Conservation (phyloP, 2,888 invertebrate genomes). For the Drosophila hamatofila region DNA sequence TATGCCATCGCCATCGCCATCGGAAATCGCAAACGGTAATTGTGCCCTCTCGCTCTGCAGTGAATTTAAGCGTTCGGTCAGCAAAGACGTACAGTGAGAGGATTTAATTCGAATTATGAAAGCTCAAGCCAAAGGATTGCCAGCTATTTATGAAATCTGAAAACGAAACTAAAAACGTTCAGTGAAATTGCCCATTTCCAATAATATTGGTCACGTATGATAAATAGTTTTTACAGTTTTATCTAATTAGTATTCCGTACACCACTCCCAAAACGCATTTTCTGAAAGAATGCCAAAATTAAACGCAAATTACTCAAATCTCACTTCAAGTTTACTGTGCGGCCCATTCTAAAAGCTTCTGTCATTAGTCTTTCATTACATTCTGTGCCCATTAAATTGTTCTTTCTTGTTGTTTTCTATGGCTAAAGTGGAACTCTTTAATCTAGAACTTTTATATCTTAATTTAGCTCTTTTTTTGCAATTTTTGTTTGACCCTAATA, state of each 20-base stretch:
- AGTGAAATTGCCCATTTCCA: conserved; percentile 15
- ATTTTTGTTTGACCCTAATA: conserved; percentile 37
- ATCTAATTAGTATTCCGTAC: conserved; percentile 46
- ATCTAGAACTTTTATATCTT: conserved; percentile 16
- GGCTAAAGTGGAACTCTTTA: conserved; percentile 10
- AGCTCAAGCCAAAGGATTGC: conserved; percentile 17
- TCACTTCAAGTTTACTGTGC: conserved; percentile 2
- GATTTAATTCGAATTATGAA: conserved; percentile 10
- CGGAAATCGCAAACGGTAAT: conserved; percentile 75
- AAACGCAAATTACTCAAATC: conserved; percentile 15
- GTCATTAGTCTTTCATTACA: conserved; percentile 69
- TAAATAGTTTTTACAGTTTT: conserved; percentile 25
- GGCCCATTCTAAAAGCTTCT: conserved; percentile 53
- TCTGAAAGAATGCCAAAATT: conserved; percentile 11
- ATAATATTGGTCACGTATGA: conserved; percentile 14
- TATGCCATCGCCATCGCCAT: conserved; percentile 61
- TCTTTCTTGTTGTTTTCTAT: conserved; percentile 13
- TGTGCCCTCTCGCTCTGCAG: conserved; percentile 41
- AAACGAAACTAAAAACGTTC: background rate
- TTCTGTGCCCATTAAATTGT: background rate
- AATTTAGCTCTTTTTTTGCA: conserved; percentile 35
- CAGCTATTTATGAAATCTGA: conserved; percentile 9
- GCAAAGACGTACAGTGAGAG: conserved; percentile 21
- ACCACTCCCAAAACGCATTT: conserved; percentile 6
- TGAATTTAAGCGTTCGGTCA: conserved; percentile 18